Conservation (phyloP, 2,113 vertebrate species). For the Neofelis nebulosa region DNA sequence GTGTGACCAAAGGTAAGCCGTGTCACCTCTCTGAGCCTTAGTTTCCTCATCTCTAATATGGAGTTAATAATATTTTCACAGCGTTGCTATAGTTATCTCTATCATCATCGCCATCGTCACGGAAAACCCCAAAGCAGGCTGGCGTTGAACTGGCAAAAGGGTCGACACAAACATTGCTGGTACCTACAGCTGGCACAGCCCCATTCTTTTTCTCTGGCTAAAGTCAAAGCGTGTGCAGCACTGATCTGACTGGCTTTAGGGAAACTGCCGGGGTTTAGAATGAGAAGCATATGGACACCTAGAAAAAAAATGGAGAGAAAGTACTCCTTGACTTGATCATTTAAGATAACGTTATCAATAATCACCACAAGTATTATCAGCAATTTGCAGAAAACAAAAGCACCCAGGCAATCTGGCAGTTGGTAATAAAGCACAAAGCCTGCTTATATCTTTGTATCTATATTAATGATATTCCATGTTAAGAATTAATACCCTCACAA, state of each 20-base stretch:
- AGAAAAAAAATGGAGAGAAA: background rate
- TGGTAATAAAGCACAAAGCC: background rate
- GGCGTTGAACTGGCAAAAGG: background rate
- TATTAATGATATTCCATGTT: background rate
- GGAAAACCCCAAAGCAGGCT: background rate
- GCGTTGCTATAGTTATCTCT: background rate
- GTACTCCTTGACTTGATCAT: background rate
- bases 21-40: background rate
- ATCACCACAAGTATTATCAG: background rate
- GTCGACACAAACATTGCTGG: background rate
- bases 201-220: background rate
- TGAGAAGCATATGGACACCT: background rate
- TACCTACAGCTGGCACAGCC: background rate
- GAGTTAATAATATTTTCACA: background rate
- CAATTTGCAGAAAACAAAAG: background rate
- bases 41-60: conserved; percentile 30
- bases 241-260: background rate
- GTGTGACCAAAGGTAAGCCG: background rate
- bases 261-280: background rate
- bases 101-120: background rate
- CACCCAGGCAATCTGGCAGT: background rate
- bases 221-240: background rate
- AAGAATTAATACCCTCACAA: background rate
- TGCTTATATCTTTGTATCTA: background rate
- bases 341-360: conserved; percentile 21